These are phyloP conservation scores for Polyommatus icarus DNA, from an alignment of 2,888 invertebrate genomes.

Conservation along the genomic window DNA sequence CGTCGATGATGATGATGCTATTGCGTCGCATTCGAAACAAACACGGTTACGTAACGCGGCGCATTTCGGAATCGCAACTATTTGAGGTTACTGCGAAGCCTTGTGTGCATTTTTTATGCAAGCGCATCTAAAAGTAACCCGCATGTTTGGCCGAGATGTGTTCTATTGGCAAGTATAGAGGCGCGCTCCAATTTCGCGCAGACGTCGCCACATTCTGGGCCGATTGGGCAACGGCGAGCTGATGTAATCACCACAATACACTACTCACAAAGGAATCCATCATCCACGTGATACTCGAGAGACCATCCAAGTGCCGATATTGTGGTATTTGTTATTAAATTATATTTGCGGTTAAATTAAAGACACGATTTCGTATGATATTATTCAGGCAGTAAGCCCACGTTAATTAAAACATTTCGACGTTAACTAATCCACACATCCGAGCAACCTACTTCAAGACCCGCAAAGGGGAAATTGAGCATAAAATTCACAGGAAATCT, in stretches of 20 bases:
- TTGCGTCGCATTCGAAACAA: conserved; percentile 16
- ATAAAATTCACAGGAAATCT: conserved; percentile 11
- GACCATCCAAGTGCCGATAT: not conserved
- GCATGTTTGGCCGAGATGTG: conserved; percentile 38
- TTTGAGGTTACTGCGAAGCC: conserved; percentile 33
- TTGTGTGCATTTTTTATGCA: conserved; percentile 36
- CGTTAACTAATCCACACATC: not conserved
- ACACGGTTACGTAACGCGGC: conserved; percentile 22
- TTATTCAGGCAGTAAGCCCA: not conserved
- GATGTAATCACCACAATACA: conserved; percentile 32
- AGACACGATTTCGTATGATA: not conserved
- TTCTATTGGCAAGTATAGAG: conserved; percentile 50
- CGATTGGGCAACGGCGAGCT: conserved; percentile 54
- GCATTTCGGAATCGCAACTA: conserved; percentile 23
- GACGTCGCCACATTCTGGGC: conserved; percentile 63
- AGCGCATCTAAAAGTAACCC: conserved; percentile 39
- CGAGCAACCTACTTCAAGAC: not conserved
- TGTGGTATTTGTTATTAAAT: not conserved
- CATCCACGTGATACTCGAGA: not conserved
- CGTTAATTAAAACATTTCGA: not conserved
- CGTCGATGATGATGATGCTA: not conserved
- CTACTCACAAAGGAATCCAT: not conserved
- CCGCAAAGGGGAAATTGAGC: conserved; percentile 11
- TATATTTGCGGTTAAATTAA: not conserved
- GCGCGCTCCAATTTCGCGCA: conserved; percentile 49